A percentile compares a stretch with the other conserved stretches of the same genome.
Evolutionary conservation across 1,140 invertebrate genomes (phyloP).

Genomic region (Mesaphorura yosii): DNA sequence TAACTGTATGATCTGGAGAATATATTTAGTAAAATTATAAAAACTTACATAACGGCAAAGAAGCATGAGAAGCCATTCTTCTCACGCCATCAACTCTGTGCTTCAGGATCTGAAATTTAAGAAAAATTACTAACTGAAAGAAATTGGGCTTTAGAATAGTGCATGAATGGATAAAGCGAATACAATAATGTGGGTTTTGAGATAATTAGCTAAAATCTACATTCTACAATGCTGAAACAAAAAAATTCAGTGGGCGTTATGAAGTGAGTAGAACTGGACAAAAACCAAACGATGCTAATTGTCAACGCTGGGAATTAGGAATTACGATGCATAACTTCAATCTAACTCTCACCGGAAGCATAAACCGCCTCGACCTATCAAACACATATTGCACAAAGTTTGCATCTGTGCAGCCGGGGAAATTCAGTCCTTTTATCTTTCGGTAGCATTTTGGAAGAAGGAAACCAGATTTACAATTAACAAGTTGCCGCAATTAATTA

Average conservation of each 20-base stretch:
- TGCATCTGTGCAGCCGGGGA: slow-evolving; percentile 85
- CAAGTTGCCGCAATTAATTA: background rate
- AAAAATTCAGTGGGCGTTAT: no score
- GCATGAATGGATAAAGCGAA: no score
- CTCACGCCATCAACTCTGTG: slow-evolving; percentile 76
- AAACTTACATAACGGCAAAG: slow-evolving; percentile 82
- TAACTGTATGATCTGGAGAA: background rate
- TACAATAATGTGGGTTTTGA: no score
- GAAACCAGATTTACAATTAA: slow-evolving; percentile 4
- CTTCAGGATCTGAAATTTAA: slow-evolving; percentile 40
- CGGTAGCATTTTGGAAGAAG: slow-evolving; percentile 13
- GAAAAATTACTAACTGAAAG: no score
- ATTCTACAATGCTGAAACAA: no score
- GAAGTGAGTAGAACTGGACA: no score
- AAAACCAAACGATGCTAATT: no score
- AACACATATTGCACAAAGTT: slow-evolving; percentile 85
- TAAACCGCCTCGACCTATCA: slow-evolving; percentile 82
- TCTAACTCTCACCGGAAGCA: slow-evolving; percentile 82
- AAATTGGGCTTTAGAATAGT: slow-evolving; percentile 1
- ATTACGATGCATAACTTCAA: no score
- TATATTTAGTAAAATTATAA: background rate
- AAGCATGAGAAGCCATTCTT: slow-evolving; percentile 87
- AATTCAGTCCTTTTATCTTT: slow-evolving; percentile 85
- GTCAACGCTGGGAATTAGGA: no score
- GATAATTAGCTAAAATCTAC: no score